These are phyloP conservation scores for Dipodomys spectabilis DNA, from an alignment of 2,113 vertebrate species.

Conservation along the genomic window DNA sequence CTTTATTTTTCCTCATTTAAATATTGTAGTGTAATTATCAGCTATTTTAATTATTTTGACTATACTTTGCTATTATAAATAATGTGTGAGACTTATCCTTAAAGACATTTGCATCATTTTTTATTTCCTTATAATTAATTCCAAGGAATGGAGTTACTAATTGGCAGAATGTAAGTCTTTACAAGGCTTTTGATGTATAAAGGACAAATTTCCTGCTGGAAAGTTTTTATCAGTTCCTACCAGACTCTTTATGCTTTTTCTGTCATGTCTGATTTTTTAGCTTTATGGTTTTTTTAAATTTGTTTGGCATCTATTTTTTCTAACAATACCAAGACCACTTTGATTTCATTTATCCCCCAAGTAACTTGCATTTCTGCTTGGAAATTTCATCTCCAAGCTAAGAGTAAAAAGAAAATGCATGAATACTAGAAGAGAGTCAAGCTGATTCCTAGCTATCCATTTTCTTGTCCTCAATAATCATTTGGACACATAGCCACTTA, in stretches of 20 bases:
- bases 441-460: not conserved
- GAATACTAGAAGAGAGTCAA: not conserved
- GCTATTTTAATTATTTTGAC: constrained; percentile 8
- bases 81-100: not conserved
- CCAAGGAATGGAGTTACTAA: constrained; percentile 36
- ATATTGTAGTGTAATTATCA: not conserved
- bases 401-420: not conserved
- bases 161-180: constrained; percentile 36
- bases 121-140: constrained; percentile 59
- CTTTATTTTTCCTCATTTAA: not conserved
- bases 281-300: not conserved
- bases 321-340: not conserved
- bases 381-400: not conserved
- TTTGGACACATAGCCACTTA: not conserved
- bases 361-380: not conserved
- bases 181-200: constrained; percentile 34
- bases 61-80: constrained; percentile 37
- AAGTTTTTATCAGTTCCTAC: constrained; percentile 43
- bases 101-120: constrained; percentile 26
- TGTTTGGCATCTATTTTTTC: not conserved
- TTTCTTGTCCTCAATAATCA: not conserved
- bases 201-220: constrained; percentile 53
- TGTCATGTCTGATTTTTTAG: constrained; percentile 1
- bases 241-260: not conserved
- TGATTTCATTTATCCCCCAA: constrained; percentile 10